Conservation (phyloP, 2,113 vertebrate genomes). For the Xyrauchen texanus region DNA sequence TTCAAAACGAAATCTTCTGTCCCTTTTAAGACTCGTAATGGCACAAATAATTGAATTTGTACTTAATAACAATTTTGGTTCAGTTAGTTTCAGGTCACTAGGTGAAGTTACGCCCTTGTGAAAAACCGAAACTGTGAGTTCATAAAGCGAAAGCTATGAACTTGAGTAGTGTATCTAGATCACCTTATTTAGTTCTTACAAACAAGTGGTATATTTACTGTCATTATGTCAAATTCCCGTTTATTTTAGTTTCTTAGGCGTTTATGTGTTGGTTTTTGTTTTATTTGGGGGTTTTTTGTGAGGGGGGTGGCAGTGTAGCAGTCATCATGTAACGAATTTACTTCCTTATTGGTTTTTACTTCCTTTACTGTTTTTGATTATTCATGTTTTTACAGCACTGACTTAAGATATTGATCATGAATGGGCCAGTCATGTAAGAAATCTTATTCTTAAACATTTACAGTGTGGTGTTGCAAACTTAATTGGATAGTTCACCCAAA, state of each 20-base stretch:
- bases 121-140: conserved; percentile 45
- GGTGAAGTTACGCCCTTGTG: conserved; percentile 22
- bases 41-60: background rate
- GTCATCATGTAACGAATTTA: background rate
- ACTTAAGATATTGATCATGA: too few species aligned
- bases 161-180: conserved; percentile 15
- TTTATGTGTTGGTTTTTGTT: background rate
- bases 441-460: too few species aligned
- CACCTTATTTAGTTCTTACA: background rate
- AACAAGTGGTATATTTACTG: background rate
- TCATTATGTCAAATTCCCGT: too few species aligned
- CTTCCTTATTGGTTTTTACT: conserved; percentile 45
- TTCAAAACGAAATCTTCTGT: too few species aligned
- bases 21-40: too few species aligned
- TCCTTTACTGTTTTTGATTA: too few species aligned
- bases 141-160: background rate
- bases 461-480: background rate
- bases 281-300: background rate
- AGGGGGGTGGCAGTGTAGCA: too few species aligned
- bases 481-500: too few species aligned
- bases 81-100: background rate
- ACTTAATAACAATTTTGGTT: background rate
- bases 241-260: background rate
- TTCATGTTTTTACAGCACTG: too few species aligned
- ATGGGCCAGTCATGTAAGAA: too few species aligned